Evolutionary conservation across 2,113 vertebrate genomes (phyloP), one percentile per base, ranked within the genome.

Genomic region (Mirza zaza): DNA sequence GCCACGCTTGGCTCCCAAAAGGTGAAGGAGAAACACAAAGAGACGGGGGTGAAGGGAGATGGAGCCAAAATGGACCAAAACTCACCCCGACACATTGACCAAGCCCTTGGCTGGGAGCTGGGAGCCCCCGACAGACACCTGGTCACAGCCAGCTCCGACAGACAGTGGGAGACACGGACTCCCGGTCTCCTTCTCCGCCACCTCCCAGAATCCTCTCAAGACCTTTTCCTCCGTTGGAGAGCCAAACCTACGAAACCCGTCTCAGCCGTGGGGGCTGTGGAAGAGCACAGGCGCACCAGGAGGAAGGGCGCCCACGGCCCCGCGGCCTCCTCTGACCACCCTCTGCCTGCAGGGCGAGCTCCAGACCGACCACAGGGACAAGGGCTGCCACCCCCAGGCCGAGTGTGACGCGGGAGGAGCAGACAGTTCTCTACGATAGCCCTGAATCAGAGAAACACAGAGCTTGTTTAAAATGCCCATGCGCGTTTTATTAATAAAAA

Each of bases 401-500:
- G 50, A 17, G 52, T 18, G 52, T 55, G 52, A 6, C 5, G 17
- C 52, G 5, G 52, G 17, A 55, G 4, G 17, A 55, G 52, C 52
- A 55, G 17, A 55, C 52, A 55, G 52, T 18, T 97, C 96, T 94
- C 96, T 94, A 75, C 21, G 27, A 87, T 77, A 90, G 96, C 59
- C 97, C 98, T 97, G 94, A 96, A 98, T 98, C 97, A 99, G 96
- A 98, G 97, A 98, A 98, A 98, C 98, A 98, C 98, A 97, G 97
- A 98, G 96, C 97, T 98, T 97, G 97, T 98, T 98, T 98, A 98
- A 99, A 99, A 99, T 99, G 98, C 98, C 98, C 98, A 99, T 99
- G 98, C 98, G 98, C 98, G 90, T 98, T 99, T 99, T 98, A 99
- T 99, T 99, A 99, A 99, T 98, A 99, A 99, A 99, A 99, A 99